Percentiles rank a stretch among this genome's conserved stretches.
Evolutionary conservation across 2,113 vertebrate species (phyloP).

Genomic region (Serinus canaria): DNA sequence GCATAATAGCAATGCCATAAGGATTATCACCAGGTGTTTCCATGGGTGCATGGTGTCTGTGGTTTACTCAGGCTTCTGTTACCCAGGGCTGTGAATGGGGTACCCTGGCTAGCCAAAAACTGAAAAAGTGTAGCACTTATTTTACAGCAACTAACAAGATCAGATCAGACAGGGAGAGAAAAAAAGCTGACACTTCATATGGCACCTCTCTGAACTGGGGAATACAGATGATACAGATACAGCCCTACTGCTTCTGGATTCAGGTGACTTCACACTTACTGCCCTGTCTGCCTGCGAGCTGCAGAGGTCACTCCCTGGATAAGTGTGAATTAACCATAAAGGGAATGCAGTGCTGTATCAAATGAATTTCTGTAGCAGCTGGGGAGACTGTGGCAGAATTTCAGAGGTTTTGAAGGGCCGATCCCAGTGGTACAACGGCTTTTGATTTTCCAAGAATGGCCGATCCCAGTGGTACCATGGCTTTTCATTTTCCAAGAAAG

Average conservation of each 20-base stretch:
- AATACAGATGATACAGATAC: not conserved
- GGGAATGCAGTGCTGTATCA: not conserved
- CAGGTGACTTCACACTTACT: not conserved
- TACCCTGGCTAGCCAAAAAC: not conserved
- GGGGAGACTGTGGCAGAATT: not conserved
- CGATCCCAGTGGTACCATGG: not conserved
- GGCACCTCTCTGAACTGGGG: not conserved
- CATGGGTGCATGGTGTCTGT: not conserved
- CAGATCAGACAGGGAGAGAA: not conserved
- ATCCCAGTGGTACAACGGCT: not conserved
- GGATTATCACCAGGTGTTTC: not conserved
- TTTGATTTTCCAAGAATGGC: not conserved
- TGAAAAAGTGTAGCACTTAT: not conserved
- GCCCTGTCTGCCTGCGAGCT: not conserved
- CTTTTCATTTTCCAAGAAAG: constrained; percentile 30
- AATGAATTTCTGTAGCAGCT: constrained; percentile 31
- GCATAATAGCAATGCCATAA: not conserved
- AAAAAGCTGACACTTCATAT: not conserved
- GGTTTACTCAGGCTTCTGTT: not conserved
- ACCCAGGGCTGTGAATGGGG: not conserved
- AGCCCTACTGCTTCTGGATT: not conserved
- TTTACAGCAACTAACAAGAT: not conserved
- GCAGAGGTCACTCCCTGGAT: not conserved
- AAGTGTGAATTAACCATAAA: constrained; percentile 20
- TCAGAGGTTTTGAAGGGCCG: not conserved